These are phyloP conservation scores for Biston betularia DNA, from an alignment of 2,888 invertebrate species.

Conservation along the genomic window DNA sequence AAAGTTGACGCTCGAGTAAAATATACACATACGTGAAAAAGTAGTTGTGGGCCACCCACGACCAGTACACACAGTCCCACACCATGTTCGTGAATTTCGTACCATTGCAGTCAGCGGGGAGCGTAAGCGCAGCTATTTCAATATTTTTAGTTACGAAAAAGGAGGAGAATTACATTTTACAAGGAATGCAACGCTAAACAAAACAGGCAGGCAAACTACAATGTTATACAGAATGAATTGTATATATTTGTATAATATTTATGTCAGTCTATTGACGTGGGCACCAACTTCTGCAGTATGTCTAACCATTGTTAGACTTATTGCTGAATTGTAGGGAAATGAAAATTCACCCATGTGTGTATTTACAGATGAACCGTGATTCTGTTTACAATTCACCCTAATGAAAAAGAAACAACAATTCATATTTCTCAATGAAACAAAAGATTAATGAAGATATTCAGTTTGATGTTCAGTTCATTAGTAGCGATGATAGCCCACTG, in stretches of 20 bases:
- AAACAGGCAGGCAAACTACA: neutral
- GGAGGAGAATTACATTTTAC: constrained; percentile 4
- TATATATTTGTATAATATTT: no score
- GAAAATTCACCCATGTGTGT: no score
- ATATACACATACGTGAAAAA: constrained; percentile 72
- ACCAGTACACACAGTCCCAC: constrained; percentile 44
- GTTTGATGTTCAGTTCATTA: no score
- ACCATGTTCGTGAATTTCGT: constrained; percentile 22
- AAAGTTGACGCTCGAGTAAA: constrained; percentile 73
- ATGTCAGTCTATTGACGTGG: neutral
- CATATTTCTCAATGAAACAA: no score
- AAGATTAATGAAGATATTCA: no score
- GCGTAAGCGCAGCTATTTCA: constrained; percentile 20
- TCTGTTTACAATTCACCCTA: no score
- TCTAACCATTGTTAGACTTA: no score
- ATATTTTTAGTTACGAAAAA: constrained; percentile 32
- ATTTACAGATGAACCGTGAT: no score
- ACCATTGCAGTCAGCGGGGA: constrained; percentile 9
- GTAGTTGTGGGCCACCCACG: constrained; percentile 79
- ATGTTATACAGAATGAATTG: neutral
- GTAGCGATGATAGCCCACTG: no score
- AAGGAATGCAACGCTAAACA: neutral
- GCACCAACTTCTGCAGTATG: neutral
- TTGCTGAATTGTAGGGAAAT: no score
- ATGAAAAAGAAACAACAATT: no score